These are phyloP conservation scores for Sturmia bella DNA, from an alignment of 2,888 invertebrate species.

Conservation along the genomic window DNA sequence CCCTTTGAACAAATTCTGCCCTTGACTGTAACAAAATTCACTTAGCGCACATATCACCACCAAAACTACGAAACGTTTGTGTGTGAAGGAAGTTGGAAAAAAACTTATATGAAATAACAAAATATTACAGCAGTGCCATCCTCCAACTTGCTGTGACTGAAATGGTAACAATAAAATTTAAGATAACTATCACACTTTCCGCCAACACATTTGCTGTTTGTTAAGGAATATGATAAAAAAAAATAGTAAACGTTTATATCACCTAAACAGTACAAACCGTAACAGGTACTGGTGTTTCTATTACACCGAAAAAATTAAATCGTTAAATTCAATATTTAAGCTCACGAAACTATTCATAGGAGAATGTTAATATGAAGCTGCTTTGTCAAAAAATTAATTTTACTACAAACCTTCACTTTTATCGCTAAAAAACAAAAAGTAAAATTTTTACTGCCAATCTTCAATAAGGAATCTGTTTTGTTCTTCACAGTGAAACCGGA, in stretches of 20 bases:
- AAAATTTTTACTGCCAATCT: too few species aligned
- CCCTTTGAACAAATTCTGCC: constrained; percentile 13
- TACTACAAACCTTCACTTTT: too few species aligned
- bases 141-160: constrained; percentile 34
- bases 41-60: constrained; percentile 12
- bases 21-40: constrained; percentile 23
- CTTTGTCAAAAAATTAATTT: too few species aligned
- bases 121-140: constrained; percentile 33
- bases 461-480: too few species aligned
- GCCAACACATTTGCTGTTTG: constrained; percentile 50
- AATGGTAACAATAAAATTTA: constrained; percentile 46
- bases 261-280: neutral
- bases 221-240: constrained; percentile 4
- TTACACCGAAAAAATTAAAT: too few species aligned
- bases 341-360: too few species aligned
- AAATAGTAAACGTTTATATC: neutral
- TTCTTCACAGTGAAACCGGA: too few species aligned
- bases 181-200: constrained; percentile 41
- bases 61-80: constrained; percentile 5
- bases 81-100: constrained; percentile 8
- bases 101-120: neutral
- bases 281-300: neutral
- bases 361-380: too few species aligned
- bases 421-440: too few species aligned
- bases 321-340: too few species aligned